phyloP scores from a whole-genome alignment of 2,888 invertebrate species.

The Agapostemon virescens region DNA sequence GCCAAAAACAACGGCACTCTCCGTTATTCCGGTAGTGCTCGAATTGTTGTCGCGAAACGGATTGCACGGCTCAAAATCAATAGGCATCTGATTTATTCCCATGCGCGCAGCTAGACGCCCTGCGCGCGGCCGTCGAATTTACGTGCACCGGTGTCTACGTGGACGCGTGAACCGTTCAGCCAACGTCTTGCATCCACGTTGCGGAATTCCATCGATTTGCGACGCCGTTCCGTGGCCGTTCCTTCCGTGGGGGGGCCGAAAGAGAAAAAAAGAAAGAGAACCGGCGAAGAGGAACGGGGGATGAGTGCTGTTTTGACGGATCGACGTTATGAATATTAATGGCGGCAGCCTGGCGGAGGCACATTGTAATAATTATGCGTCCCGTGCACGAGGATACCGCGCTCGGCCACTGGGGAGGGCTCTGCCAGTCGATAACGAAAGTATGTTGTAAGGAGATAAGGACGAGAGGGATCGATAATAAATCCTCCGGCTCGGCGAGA shows the following conservation, averaged over 20 bases:
- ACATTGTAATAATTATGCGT: conserved; percentile 67
- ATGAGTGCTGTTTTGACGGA: conserved; percentile 61
- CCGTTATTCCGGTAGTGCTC: conserved; percentile 36
- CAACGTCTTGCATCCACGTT: conserved; percentile 18
- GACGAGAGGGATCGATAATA: conserved; percentile 50
- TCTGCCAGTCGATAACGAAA: conserved; percentile 49
- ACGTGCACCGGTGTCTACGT: conserved; percentile 18
- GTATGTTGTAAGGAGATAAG: conserved; percentile 48
- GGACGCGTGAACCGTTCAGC: conserved; percentile 13
- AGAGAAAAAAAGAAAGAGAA: background rate
- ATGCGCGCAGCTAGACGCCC: conserved; percentile 54
- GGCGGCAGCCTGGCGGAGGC: conserved; percentile 37
- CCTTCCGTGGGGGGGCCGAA: conserved; percentile 16
- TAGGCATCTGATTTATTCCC: conserved; percentile 71
- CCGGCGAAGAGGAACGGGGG: conserved; percentile 31
- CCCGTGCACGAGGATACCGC: conserved; percentile 35
- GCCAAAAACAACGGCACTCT: conserved; percentile 17
- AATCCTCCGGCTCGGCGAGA: conserved; percentile 51
- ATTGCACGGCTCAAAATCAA: conserved; percentile 71
- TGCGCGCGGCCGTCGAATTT: conserved; percentile 52
- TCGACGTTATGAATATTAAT: conserved; percentile 69
- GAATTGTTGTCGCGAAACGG: conserved; percentile 57
- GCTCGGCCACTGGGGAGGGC: conserved; percentile 12
- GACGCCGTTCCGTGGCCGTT: background rate
- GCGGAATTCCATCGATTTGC: conserved; percentile 19